Base-by-base conservation (phyloP, 2,888 invertebrate genomes). In the Sphinx pinastri region DNA sequence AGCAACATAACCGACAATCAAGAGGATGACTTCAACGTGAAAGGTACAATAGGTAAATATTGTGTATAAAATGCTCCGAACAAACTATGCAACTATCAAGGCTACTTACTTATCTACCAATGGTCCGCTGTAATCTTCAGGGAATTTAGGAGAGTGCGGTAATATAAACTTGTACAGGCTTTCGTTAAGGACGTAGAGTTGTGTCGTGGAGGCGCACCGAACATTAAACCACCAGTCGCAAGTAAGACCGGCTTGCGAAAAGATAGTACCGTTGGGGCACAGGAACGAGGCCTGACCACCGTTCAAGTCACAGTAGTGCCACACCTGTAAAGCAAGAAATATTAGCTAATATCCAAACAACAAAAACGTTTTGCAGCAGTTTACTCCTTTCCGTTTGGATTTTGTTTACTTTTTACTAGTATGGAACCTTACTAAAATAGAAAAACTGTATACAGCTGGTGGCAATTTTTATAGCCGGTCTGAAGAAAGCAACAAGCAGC, bases 191-290 rank as follows among this genome's bases (percentile, higher is more conserved):
- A 98, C 98, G 87, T 98, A 98, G 0, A 97, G 95, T 86, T 98
- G 98, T 0, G 97, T 93, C 0, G 98, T 98, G 14, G 97, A 95
- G 45, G 97, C 95, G 86, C 98, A 98, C 80, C 97, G 96, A 0
- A 98, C 98, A 85, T 98, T 98, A 90, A 97, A 98, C 98, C 98
- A 98, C 98, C 98, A 98, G 87, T 98, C 98, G 83, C 98, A 98
- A 0, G 98, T 98, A 59, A 98, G 91, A 0, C 96, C 97, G 14
- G 97, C 97, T 94, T 98, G 98, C 76, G 97, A 98, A 92, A 98
- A 98, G 83, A 98, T 97, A 4, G 98, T 98, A 54, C 98, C 98
- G 86, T 98, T 98, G 67, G 98, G 98, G 81, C 98, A 98, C 52
- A 98, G 91, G 87, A 98, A 98, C 4, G 98, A 98, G 6, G 98